Conservation (phyloP, 2,797 vertebrate genomes). For the Darevskia mixta region DNA sequence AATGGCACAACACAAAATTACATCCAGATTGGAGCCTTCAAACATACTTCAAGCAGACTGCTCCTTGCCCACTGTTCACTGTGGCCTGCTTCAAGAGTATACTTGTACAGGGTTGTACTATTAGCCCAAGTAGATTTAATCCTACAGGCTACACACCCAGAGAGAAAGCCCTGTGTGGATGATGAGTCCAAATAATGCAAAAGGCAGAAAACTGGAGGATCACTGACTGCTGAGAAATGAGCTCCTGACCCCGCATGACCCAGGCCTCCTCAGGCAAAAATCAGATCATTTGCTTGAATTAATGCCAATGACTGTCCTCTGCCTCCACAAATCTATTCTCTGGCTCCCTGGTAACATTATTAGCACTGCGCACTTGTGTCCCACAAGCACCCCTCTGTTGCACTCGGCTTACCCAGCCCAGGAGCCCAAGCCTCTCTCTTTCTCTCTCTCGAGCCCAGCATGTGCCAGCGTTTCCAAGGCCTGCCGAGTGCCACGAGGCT, state of each 20-base stretch:
- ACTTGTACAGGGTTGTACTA: too few species aligned
- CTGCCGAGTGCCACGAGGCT: neutral
- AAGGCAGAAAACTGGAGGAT: conserved; percentile 4
- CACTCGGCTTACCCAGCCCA: neutral
- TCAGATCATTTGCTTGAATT: neutral
- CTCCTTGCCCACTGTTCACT: too few species aligned
- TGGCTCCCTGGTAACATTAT: neutral
- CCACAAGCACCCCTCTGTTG: neutral
- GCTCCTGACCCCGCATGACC: conserved; percentile 12
- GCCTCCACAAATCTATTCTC: neutral
- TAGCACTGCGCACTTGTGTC: neutral
- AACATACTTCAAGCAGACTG: neutral
- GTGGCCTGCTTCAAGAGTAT: too few species aligned
- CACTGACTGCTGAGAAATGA: neutral
- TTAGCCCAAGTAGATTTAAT: neutral
- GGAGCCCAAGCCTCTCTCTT: neutral
- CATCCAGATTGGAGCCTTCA: neutral
- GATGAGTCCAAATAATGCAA: conserved; percentile 5
- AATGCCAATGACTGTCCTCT: neutral
- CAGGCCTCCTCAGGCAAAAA: conserved; percentile 1
- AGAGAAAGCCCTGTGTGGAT: neutral
- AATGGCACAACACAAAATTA: neutral
- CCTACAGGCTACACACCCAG: neutral
- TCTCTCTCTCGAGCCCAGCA: neutral
- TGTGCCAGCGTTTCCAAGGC: neutral